A percentile compares a stretch with the other conserved stretches of the same genome.
Evolutionary conservation across 2,113 vertebrate genomes (phyloP).

Genomic region (Macroglossus sobrinus): DNA sequence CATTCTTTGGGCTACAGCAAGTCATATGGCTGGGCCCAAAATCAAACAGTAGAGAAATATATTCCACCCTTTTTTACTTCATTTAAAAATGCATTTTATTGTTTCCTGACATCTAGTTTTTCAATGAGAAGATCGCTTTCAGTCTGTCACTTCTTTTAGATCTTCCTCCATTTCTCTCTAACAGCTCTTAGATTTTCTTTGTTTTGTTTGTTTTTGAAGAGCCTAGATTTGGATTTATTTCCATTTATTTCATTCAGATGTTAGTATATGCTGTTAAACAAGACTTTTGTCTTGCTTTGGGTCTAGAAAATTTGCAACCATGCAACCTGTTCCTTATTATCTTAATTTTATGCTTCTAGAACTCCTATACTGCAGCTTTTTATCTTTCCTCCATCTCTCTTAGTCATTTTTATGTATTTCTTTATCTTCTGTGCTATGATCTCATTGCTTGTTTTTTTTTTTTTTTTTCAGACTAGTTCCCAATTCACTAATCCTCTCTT

Average conservation of each 20-base stretch:
- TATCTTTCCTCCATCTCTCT: not conserved
- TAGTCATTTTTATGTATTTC: not conserved
- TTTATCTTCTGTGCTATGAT: not conserved
- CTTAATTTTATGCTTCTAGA: not conserved
- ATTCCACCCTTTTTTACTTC: not conserved
- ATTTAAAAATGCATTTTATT: not conserved
- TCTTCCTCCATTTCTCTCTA: not conserved
- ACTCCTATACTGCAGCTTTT: not conserved
- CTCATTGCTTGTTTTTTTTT: not conserved
- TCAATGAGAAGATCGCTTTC: conserved; percentile 17
- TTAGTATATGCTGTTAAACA: not conserved
- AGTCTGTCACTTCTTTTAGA: not conserved
- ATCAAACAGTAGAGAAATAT: not conserved
- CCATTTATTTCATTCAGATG: not conserved
- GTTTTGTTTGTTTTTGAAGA: not conserved
- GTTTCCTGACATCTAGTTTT: conserved; percentile 24
- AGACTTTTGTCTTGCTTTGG: not conserved
- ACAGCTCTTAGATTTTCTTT: not conserved
- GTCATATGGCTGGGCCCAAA: not conserved
- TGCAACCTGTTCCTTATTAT: not conserved
- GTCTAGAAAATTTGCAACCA: not conserved
- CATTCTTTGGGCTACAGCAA: not conserved
- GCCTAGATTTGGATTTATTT: not conserved
- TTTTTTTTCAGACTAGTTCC: conserved; percentile 28
- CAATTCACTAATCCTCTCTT: not conserved